Conservation (phyloP, 2,113 vertebrate species). For the Maccullochella peelii region DNA sequence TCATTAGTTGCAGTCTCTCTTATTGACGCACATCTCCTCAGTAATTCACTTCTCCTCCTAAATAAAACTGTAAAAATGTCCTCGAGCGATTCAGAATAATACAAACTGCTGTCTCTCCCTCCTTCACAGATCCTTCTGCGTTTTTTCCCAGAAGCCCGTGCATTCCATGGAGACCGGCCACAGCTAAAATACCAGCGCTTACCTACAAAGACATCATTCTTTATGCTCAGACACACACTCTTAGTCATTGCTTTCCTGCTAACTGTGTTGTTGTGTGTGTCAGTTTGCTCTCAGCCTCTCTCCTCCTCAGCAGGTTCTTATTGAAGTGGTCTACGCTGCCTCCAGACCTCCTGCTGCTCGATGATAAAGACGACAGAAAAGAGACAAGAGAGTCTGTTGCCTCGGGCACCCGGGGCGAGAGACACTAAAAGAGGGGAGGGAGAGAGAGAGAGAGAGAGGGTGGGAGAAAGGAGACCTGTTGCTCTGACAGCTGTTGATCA, state of each 20-base stretch:
- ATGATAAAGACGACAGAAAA: slow-evolving; percentile 38
- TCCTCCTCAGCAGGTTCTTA: slow-evolving; percentile 60
- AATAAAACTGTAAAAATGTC: background rate
- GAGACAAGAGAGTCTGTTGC: slow-evolving; percentile 33
- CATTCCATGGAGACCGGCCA: slow-evolving; percentile 63
- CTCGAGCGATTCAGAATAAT: background rate
- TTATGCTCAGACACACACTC: background rate
- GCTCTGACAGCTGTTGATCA: slow-evolving; percentile 48
- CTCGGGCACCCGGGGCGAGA: slow-evolving; percentile 30
- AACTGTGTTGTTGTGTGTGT: slow-evolving; percentile 10
- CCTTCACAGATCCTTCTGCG: slow-evolving; percentile 10
- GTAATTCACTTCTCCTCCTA: background rate
- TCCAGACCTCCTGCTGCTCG: slow-evolving; percentile 56
- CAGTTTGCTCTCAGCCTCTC: slow-evolving; percentile 24
- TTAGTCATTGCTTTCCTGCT: slow-evolving; percentile 21
- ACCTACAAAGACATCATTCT: slow-evolving; percentile 75
- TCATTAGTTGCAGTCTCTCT: too few relatives aligned
- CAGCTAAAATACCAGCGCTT: slow-evolving; percentile 52
- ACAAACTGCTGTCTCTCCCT: slow-evolving; percentile 1
- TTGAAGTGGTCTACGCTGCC: slow-evolving; percentile 37
- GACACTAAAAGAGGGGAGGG: background rate
- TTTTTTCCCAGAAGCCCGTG: slow-evolving; percentile 59
- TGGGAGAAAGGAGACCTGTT: slow-evolving; percentile 36
- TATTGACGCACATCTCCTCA: background rate
- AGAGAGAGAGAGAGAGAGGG: background rate